These are phyloP conservation scores for Nothocercus julius DNA, from an alignment of 2,113 vertebrate genomes.

Conservation along the genomic window DNA sequence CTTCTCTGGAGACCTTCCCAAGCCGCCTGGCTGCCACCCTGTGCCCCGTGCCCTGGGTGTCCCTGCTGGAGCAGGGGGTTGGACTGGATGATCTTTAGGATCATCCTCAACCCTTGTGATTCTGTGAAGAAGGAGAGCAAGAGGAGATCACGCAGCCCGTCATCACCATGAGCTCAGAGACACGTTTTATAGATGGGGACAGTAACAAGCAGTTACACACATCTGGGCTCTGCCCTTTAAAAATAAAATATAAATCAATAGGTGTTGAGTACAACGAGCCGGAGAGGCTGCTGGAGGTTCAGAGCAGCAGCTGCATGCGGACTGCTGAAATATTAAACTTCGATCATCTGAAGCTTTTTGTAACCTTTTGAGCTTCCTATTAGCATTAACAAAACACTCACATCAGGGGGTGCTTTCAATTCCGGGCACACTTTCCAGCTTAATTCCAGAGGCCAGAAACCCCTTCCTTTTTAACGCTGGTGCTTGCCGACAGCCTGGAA, in stretches of 20 bases:
- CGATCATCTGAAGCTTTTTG: not conserved
- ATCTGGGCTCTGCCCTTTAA: slow-evolving; percentile 27
- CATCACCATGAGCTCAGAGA: not conserved
- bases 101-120: too few relatives aligned
- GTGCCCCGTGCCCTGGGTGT: too few relatives aligned
- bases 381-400: slow-evolving; percentile 45
- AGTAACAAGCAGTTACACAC: slow-evolving; percentile 7
- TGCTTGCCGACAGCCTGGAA: slow-evolving; percentile 16
- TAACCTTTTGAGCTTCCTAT: slow-evolving; percentile 14
- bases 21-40: too few relatives aligned
- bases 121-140: too few relatives aligned
- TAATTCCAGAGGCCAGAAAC: slow-evolving; percentile 19
- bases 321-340: slow-evolving; percentile 39
- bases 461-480: not conserved
- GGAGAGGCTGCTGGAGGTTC: not conserved
- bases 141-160: not conserved
- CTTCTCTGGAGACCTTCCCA: too few relatives aligned
- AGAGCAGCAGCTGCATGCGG: slow-evolving; percentile 4
- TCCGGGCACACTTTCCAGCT: slow-evolving; percentile 2
- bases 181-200: not conserved
- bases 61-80: too few relatives aligned
- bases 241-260: slow-evolving; percentile 2
- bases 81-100: too few relatives aligned
- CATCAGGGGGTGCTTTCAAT: slow-evolving; percentile 18
- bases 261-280: not conserved